phyloP scores from a whole-genome alignment of 1,140 invertebrate species.

The Diplogasteroides magnus region DNA sequence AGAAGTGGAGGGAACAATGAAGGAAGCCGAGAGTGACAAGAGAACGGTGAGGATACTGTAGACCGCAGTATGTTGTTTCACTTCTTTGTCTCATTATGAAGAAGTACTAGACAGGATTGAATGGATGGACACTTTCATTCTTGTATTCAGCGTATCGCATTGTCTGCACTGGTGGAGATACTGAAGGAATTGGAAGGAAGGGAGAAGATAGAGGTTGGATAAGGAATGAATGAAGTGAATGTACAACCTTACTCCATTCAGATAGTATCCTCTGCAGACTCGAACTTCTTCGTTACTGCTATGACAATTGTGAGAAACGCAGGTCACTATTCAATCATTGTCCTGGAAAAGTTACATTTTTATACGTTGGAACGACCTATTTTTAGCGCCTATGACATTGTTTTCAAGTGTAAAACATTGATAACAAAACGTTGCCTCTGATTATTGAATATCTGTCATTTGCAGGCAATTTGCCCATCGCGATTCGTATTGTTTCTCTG shows the following conservation, averaged over 20 bases:
- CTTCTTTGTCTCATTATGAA: too few relatives aligned
- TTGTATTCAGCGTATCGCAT: slow-evolving; percentile 20
- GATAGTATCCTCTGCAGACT: slow-evolving; percentile 19
- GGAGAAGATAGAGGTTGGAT: slow-evolving; percentile 11
- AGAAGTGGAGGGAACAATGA: background rate
- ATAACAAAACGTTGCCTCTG: too few relatives aligned
- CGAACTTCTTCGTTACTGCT: slow-evolving; percentile 32
- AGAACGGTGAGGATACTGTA: slow-evolving; percentile 5
- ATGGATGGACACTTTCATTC: too few relatives aligned
- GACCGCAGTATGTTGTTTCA: too few relatives aligned
- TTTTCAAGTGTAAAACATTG: slow-evolving; percentile 2
- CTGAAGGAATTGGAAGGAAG: slow-evolving; percentile 22
- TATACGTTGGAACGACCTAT: background rate
- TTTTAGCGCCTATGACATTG: slow-evolving; percentile 4
- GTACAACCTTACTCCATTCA: background rate
- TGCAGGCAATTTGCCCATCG: slow-evolving; percentile 30
- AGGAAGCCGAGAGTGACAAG: slow-evolving; percentile 7
- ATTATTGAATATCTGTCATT: too few relatives aligned
- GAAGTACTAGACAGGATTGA: too few relatives aligned
- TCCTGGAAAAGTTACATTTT: too few relatives aligned
- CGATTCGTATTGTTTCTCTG: slow-evolving; percentile 26
- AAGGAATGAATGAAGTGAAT: background rate
- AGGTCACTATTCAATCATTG: background rate
- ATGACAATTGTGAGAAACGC: slow-evolving; percentile 8
- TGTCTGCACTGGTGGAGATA: slow-evolving; percentile 30